phyloP scores from a whole-genome alignment of 2,113 vertebrate genomes.

The Petrocephalus microphthalmus region DNA sequence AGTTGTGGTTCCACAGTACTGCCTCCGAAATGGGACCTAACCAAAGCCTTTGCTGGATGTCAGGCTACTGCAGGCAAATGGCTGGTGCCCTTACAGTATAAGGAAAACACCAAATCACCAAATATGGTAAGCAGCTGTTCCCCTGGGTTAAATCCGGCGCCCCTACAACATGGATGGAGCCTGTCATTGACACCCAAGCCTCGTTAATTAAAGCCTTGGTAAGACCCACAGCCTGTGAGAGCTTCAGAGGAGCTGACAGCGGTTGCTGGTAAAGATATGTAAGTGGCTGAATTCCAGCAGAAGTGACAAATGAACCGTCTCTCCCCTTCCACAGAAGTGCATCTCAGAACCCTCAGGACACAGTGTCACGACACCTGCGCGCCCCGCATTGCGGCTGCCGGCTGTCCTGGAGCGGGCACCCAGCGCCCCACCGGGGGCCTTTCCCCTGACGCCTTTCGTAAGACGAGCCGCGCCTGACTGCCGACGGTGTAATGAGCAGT shows the following conservation, averaged over 20 bases:
- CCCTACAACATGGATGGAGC: constrained; percentile 41
- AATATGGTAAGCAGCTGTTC: not conserved
- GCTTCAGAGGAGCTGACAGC: constrained; percentile 31
- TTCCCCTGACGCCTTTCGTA: constrained; percentile 35
- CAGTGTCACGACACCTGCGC: constrained; percentile 33
- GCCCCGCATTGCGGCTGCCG: constrained; percentile 23
- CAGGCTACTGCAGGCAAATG: not conserved
- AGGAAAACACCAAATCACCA: not conserved
- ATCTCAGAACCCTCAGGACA: constrained; percentile 41
- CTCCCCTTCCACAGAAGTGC: constrained; percentile 25
- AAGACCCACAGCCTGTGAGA: constrained; percentile 35
- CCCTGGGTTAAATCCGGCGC: constrained; percentile 20
- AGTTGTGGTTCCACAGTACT: not conserved
- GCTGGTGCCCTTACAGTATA: not conserved
- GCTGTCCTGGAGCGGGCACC: not conserved
- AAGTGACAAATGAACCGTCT: constrained; percentile 40
- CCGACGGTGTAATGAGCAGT: constrained; percentile 9
- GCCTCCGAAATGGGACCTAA: not conserved
- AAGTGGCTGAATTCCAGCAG: constrained; percentile 26
- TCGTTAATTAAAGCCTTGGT: constrained; percentile 44
- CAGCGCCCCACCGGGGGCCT: constrained; percentile 34
- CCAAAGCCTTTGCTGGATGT: not conserved
- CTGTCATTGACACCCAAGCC: constrained; percentile 45
- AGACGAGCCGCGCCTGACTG: constrained; percentile 27
- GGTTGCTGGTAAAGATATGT: constrained; percentile 28